Percentiles rank a stretch among this genome's conserved stretches.
Evolutionary conservation across 2,888 invertebrate species (phyloP).

Genomic region (Calameuta idolon): DNA sequence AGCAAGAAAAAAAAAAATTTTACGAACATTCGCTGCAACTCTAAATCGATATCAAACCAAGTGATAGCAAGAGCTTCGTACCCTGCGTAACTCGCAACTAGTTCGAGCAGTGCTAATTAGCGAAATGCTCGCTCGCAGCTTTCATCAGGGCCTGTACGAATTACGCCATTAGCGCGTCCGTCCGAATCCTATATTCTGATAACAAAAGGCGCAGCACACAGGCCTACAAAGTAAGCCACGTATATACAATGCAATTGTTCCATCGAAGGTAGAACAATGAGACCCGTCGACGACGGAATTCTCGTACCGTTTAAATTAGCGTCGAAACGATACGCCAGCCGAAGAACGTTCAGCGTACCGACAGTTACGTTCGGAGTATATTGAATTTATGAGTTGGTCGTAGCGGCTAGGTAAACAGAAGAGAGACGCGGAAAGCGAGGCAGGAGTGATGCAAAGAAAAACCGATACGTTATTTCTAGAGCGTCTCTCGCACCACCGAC

Average conservation of each 20-base stretch:
- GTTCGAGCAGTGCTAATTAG: neutral
- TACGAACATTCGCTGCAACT: neutral
- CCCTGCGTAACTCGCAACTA: neutral
- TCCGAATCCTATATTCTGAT: neutral
- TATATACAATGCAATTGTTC: neutral
- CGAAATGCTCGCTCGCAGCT: neutral
- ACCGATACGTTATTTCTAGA: conserved; percentile 56
- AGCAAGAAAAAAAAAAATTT: neutral
- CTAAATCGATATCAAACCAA: neutral
- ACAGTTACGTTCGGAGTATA: neutral
- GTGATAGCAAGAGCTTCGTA: no score
- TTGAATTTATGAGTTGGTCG: neutral
- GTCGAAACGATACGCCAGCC: neutral
- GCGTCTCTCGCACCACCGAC: conserved; percentile 32
- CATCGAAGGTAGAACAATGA: neutral
- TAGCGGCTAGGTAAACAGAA: neutral
- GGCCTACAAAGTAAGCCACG: neutral
- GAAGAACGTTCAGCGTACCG: neutral
- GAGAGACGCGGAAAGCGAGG: conserved; percentile 10
- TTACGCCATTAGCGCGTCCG: neutral
- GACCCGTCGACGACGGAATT: neutral
- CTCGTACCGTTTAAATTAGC: neutral
- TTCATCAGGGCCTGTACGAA: neutral
- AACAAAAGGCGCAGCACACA: neutral
- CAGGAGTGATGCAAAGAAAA: conserved; percentile 35